Conservation (phyloP, 2,113 vertebrate species). For the Pterocles gutturalis region DNA sequence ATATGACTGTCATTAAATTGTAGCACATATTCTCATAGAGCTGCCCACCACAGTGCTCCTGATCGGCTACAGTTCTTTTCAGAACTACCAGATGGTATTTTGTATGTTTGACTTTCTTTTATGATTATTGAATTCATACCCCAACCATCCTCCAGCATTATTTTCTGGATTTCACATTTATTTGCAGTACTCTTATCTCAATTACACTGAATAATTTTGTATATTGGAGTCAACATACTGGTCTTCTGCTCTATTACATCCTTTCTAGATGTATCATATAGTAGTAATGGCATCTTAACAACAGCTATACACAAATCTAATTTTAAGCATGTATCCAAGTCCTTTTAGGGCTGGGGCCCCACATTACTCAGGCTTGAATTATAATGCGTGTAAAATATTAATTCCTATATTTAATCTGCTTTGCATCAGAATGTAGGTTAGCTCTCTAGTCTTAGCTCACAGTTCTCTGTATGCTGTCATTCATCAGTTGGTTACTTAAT, state of each 20-base stretch:
- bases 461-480: not conserved
- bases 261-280: not conserved
- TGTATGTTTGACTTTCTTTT: not conserved
- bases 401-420: not conserved
- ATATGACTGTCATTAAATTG: not conserved
- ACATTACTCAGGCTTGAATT: not conserved
- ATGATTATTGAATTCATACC: not conserved
- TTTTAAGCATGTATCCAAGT: not conserved
- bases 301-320: not conserved
- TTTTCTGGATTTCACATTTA: not conserved
- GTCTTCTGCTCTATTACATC: not conserved
- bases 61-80: not conserved
- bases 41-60: not conserved
- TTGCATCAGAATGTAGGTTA: not conserved
- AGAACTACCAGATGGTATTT: not conserved
- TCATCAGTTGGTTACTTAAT: not conserved
- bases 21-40: not conserved
- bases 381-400: not conserved
- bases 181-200: not conserved
- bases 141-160: not conserved
- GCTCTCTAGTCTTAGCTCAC: not conserved
- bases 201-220: not conserved
- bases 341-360: not conserved
- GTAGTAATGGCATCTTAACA: not conserved
- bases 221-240: not conserved